Evolutionary conservation across 2,797 vertebrate species (phyloP).

Genomic region (Manis crassicaudata): DNA sequence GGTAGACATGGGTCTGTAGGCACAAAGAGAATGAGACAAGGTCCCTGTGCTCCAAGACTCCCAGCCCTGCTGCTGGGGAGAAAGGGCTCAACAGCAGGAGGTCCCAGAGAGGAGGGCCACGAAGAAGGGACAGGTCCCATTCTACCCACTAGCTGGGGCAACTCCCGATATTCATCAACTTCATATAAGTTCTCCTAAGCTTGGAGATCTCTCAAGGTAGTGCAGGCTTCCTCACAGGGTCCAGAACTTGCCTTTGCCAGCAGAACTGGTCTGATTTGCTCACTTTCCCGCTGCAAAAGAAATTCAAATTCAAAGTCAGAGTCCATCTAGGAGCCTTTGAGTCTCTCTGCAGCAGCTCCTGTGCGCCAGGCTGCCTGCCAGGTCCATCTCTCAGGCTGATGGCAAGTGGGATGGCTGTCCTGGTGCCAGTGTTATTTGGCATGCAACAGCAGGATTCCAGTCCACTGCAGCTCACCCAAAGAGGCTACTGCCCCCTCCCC

Average conservation of each 20-base stretch:
- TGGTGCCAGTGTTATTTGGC: neutral
- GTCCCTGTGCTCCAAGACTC: neutral
- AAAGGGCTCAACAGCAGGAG: neutral
- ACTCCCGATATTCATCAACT: neutral
- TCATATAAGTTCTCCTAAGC: neutral
- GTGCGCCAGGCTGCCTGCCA: neutral
- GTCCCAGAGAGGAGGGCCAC: neutral
- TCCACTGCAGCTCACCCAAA: neutral
- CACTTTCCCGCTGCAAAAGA: neutral
- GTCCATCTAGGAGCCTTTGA: neutral
- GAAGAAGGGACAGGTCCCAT: neutral
- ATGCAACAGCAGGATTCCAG: neutral
- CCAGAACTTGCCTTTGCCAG: neutral
- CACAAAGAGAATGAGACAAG: neutral
- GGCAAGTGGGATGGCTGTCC: neutral
- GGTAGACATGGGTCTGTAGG: slow-evolving; percentile 22
- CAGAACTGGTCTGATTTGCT: neutral
- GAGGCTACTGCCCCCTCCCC: neutral
- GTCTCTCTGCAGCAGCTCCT: neutral
- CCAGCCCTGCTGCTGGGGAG: neutral
- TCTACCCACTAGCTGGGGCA: neutral
- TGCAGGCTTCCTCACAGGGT: neutral
- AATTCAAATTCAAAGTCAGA: slow-evolving; percentile 18
- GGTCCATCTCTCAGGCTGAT: neutral
- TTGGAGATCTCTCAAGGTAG: neutral